Conservation (phyloP, 2,797 vertebrate genomes). For the Helostoma temminkii region DNA sequence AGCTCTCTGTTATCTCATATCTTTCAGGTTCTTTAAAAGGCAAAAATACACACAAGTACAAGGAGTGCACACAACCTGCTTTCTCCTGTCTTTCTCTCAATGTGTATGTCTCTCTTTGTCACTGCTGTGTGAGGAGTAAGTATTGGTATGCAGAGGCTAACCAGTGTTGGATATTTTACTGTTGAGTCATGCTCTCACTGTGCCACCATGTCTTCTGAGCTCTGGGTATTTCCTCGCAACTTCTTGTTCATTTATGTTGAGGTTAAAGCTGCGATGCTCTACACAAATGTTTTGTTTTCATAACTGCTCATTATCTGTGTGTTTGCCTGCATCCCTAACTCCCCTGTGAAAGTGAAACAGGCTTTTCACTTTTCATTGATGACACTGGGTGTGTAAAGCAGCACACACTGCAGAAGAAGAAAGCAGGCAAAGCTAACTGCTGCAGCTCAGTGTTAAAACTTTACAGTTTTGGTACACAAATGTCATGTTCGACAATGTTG, state of each 20-base stretch:
- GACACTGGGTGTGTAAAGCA: too few relatives aligned
- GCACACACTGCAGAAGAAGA: too few relatives aligned
- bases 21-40: slow-evolving; percentile 38
- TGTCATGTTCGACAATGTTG: too few relatives aligned
- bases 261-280: slow-evolving; percentile 2
- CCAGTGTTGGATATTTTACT: slow-evolving; percentile 57
- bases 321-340: background rate
- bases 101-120: slow-evolving; percentile 27
- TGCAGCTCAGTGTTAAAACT: too few relatives aligned
- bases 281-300: slow-evolving; percentile 3
- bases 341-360: too few relatives aligned
- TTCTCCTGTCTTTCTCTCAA: slow-evolving; percentile 16
- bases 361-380: too few relatives aligned
- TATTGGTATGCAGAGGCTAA: slow-evolving; percentile 58
- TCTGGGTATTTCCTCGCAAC: slow-evolving; percentile 4
- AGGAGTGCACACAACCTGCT: slow-evolving; percentile 19
- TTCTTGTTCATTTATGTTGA: background rate
- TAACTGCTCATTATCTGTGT: background rate
- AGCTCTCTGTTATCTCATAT: slow-evolving; percentile 48
- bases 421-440: too few relatives aligned
- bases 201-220: slow-evolving; percentile 32
- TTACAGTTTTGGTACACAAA: too few relatives aligned
- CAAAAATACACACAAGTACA: slow-evolving; percentile 30
- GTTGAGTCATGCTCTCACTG: slow-evolving; percentile 61
- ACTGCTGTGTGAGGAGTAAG: slow-evolving; percentile 24